phyloP scores from a whole-genome alignment of 92 coral and sea anemone genomes.

The Galaxea fascicularis region DNA sequence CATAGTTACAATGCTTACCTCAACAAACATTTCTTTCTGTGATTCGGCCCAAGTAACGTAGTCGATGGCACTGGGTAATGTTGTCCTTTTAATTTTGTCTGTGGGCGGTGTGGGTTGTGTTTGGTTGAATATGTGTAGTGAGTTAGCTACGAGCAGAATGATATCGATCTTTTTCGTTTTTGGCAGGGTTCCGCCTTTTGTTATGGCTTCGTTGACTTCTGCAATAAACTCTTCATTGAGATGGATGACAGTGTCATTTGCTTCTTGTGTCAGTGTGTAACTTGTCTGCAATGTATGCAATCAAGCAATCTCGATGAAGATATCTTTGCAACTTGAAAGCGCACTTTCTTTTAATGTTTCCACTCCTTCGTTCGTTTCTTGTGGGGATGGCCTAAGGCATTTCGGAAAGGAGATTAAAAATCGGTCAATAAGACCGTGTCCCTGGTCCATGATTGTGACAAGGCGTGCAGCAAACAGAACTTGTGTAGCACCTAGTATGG shows the following conservation, averaged over 20 bases:
- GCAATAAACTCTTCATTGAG: too few species aligned
- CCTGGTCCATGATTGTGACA: constrained; percentile 33
- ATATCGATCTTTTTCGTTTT: constrained; percentile 38
- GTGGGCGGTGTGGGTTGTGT: constrained; percentile 6
- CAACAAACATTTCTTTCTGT: constrained; percentile 23
- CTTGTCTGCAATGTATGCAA: not conserved
- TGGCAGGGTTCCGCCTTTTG: constrained; percentile 14
- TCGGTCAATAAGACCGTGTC: constrained; percentile 54
- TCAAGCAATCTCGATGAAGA: constrained; percentile 20
- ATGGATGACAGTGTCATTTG: not conserved
- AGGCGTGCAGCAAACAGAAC: constrained; percentile 28
- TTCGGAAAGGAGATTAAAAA: constrained; percentile 29
- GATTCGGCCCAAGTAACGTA: constrained; percentile 11
- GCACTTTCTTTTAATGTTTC: constrained; percentile 8
- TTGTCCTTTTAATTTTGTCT: not conserved
- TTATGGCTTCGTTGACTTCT: too few species aligned
- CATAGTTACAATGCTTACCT: constrained; percentile 20
- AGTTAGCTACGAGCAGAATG: not conserved
- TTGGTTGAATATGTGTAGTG: constrained; percentile 33
- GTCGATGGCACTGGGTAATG: constrained; percentile 12
- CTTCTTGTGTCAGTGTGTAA: constrained; percentile 11
- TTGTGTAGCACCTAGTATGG: constrained; percentile 46
- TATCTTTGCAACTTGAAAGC: constrained; percentile 11
- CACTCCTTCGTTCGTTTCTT: constrained; percentile 25
- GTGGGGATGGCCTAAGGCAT: constrained; percentile 33